Conservation (phyloP, 1,140 invertebrate genomes). For the Bombus sibiricus region DNA sequence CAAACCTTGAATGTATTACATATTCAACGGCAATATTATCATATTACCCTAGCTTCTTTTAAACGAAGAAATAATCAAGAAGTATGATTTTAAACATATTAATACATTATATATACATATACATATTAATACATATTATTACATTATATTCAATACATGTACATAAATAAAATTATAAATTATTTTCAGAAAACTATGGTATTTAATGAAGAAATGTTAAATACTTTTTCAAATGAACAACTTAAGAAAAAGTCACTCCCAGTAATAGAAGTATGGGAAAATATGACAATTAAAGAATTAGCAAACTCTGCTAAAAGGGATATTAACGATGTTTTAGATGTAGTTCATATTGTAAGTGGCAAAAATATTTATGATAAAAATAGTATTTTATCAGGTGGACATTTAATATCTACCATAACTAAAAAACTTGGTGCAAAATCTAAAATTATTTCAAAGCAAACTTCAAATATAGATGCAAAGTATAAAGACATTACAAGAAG, state of each 20-base stretch:
- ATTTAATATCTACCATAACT: constrained; percentile 86
- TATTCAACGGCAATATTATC: constrained; percentile 66
- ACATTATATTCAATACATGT: background rate
- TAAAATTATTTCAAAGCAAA: constrained; percentile 82
- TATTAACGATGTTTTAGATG: constrained; percentile 86
- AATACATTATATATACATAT: background rate
- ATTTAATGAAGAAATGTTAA: background rate
- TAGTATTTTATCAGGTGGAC: constrained; percentile 82
- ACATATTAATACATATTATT: background rate
- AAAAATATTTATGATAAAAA: constrained; percentile 78
- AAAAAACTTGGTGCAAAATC: constrained; percentile 86
- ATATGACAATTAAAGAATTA: constrained; percentile 90
- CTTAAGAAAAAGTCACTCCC: constrained; percentile 69
- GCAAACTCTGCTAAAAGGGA: constrained; percentile 84
- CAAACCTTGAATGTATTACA: constrained; percentile 30
- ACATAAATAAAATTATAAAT: constrained; percentile 7
- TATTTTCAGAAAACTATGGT: constrained; percentile 22
- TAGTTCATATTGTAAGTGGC: constrained; percentile 84
- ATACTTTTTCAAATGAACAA: background rate
- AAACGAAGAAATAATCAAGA: constrained; percentile 48
- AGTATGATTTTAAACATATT: constrained; percentile 30
- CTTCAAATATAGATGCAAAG: constrained; percentile 77
- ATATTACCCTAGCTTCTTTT: constrained; percentile 59
- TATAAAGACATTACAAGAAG: constrained; percentile 65
- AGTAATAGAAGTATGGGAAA: constrained; percentile 88